Evolutionary conservation across 2,113 vertebrate species (phyloP), one percentile per base, ranked within the genome.

Genomic region (Erpornis zantholeuca): DNA sequence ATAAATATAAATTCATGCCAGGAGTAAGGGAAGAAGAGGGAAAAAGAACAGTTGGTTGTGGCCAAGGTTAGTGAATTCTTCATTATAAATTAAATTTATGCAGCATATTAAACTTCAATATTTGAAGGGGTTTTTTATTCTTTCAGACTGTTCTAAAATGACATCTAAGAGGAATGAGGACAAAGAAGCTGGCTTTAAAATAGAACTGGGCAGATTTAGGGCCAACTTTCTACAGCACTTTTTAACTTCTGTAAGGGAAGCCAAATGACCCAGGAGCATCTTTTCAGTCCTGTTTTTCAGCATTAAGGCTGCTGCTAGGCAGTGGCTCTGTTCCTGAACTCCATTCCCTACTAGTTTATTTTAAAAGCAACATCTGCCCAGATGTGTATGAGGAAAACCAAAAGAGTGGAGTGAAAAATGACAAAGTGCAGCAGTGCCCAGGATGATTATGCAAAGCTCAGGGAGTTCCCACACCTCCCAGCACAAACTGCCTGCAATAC

Each of bases 41-140:
- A 7, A 61, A 88, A 68, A 54, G 29, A 92, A 68, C 33, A 59
- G 15, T 4, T 31, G 29, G 7, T 35, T 49, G 29, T 14, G 42
- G 66, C 66, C 79, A 94, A 95, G 85, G 76, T 92, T 71, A 92
- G 44, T 20, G 29, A 90, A 83, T 81, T 73, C 78, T 45, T 65
- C 29, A 44, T 23, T 59, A 45, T 73, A 88, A 94, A 90, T 90
- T 86, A 86, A 57, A 66, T 92, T 86, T 78, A 94, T 78, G 56
- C 28, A 78, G 65, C 52, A 13, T 70, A 81, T 75, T 86, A 83
- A 78, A 77, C 15, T 75, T 47, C 12, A 49, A 0, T 61, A 59
- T 78, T 63, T 77, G 35, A 86, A 89, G 28, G 13, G 2, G 1
- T 25, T 52, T 80, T 75, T 83, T 40, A 56, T 42, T 22, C 15